These are phyloP conservation scores for Oreotragus oreotragus DNA, from an alignment of 2,113 vertebrate species.

Conservation along the genomic window DNA sequence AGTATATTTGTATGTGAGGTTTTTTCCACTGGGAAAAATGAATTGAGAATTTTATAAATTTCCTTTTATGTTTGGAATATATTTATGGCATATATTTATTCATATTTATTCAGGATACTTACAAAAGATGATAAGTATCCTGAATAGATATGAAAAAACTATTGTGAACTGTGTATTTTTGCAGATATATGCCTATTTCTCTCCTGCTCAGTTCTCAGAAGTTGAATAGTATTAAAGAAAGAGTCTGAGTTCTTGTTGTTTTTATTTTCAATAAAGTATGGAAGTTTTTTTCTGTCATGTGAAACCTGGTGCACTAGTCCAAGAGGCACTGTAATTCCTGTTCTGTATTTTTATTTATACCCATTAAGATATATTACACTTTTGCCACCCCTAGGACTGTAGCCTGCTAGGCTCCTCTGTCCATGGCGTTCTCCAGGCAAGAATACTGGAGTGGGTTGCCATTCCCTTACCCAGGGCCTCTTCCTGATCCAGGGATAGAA, in stretches of 20 bases:
- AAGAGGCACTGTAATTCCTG: neutral
- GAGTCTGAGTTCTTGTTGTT: neutral
- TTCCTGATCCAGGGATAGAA: neutral
- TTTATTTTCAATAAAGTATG: constrained; percentile 26
- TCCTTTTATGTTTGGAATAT: neutral
- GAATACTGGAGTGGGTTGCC: neutral
- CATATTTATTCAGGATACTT: neutral
- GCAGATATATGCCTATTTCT: neutral
- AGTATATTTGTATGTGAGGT: neutral
- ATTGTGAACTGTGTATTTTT: neutral
- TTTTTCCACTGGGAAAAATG: neutral
- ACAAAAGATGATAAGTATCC: neutral
- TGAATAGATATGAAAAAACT: neutral
- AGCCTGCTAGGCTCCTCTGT: neutral
- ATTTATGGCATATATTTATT: neutral
- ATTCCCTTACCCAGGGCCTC: neutral
- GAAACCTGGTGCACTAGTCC: neutral
- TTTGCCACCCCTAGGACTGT: neutral
- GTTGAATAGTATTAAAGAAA: neutral
- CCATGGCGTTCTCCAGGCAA: neutral
- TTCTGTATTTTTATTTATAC: neutral
- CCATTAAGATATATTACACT: constrained; percentile 93
- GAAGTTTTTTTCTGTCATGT: neutral
- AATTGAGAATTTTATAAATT: constrained; percentile 3
- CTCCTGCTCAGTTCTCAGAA: neutral